Evolutionary conservation across 2,797 vertebrate genomes (phyloP), one percentile per base, ranked within the genome.

Genomic region (Odontamblyopus rebecca): DNA sequence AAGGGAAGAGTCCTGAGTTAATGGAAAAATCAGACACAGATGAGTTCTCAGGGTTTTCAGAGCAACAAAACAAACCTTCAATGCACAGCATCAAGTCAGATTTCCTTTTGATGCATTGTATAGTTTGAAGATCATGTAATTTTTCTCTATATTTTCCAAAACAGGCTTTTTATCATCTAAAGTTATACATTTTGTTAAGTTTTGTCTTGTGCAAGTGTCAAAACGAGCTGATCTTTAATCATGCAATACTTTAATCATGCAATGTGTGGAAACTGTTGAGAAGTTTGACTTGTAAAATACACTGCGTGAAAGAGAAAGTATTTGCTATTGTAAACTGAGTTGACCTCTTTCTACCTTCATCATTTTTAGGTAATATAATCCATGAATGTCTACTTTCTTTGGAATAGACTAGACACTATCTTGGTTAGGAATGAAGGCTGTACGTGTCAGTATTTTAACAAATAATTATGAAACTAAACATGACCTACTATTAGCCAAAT

Each of bases 41-140:
- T 56, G 66, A 54, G n/a, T 48, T 65, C 64, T 16, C 23, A 18
- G 44, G 50, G 44, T 66, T 66, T 51, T 50, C 44, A 50, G 44
- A 66, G 41, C 23, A 66, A 66, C 64, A 66, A 66, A 66, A 66
- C 64, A 66, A 66, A 51, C 13, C 53, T 50, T 50, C 44, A 66
- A 29, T 44, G 27, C 13, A 66, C 19, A 66, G 44, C 27, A 66
- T 38, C 19, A 44, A 26, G n/a, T 48, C 6, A 23, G 51, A 65
- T 27, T 51, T 51, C 12, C 26, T 66, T 27, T 51, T 66, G 26
- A 66, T 66, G 64, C n/a, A 66, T 26, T 11, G 23, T 66, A 15
- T 50, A 48, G 26, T 30, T 19, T 51, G 64, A 50, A 13, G 26
- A 29, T 23, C 44, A 0, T 50, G 44, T 27, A 26, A 66, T 50